These are phyloP conservation scores for Phylloscopus trochilus DNA, from an alignment of 2,113 vertebrate genomes.

Conservation along the genomic window DNA sequence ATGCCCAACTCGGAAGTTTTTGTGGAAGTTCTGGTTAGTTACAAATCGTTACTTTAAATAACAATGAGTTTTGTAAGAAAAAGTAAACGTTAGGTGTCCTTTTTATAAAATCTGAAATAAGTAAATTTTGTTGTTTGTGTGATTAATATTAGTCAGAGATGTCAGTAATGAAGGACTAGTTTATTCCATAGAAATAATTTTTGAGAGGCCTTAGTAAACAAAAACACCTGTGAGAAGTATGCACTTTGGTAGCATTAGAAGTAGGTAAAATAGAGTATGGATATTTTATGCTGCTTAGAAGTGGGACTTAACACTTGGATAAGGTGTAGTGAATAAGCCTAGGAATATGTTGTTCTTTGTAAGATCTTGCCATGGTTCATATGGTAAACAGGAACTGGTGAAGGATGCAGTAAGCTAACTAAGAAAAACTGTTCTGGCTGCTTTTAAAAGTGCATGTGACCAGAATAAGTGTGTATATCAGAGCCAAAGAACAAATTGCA, in stretches of 20 bases:
- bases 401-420: neutral
- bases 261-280: neutral
- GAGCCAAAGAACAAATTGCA: neutral
- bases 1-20: neutral
- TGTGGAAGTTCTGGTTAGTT: neutral
- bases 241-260: neutral
- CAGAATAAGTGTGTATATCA: neutral
- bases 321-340: neutral
- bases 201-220: neutral
- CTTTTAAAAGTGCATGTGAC: neutral
- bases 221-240: neutral
- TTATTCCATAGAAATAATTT: neutral
- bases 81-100: neutral
- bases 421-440: constrained; percentile 16
- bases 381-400: neutral
- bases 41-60: neutral
- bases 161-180: neutral
- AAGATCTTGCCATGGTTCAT: neutral
- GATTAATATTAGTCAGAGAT: neutral
- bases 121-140: neutral
- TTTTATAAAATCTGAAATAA: neutral
- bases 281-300: neutral
- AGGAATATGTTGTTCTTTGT: neutral
- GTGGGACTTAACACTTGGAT: neutral
- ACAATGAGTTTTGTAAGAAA: neutral